Conservation (phyloP, 2,797 vertebrate genomes). For the Sphenopsis melanotis region DNA sequence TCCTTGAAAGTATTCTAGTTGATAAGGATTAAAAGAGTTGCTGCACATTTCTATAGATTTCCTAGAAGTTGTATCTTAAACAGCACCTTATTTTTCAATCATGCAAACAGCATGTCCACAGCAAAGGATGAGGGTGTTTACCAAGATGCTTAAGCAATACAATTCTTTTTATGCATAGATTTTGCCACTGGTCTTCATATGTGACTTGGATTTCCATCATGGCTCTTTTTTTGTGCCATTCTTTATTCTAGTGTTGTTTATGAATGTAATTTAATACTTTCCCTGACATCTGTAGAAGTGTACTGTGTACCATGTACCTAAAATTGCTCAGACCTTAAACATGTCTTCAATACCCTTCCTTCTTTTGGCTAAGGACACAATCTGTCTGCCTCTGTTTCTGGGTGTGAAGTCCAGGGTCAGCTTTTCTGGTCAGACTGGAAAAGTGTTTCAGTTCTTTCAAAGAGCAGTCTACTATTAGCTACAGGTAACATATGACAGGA, state of each 20-base stretch:
- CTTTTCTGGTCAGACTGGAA: neutral
- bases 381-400: neutral
- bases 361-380: neutral
- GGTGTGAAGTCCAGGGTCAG: neutral
- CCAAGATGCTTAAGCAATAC: neutral
- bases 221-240: neutral
- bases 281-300: neutral
- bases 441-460: neutral
- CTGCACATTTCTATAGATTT: neutral
- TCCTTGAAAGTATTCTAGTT: neutral
- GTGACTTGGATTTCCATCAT: neutral
- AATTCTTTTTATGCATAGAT: neutral
- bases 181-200: neutral
- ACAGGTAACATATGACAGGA: neutral
- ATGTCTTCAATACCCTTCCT: neutral
- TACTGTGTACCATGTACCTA: rapidly evolving
- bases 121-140: neutral
- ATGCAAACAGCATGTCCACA: too few relatives aligned
- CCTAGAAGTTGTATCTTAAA: neutral
- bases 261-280: neutral
- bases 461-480: neutral
- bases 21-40: neutral
- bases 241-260: neutral
- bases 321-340: neutral
- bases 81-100: neutral